These are phyloP conservation scores for Mellilla xanthometata DNA, from an alignment of 2,888 invertebrate genomes.

Conservation along the genomic window DNA sequence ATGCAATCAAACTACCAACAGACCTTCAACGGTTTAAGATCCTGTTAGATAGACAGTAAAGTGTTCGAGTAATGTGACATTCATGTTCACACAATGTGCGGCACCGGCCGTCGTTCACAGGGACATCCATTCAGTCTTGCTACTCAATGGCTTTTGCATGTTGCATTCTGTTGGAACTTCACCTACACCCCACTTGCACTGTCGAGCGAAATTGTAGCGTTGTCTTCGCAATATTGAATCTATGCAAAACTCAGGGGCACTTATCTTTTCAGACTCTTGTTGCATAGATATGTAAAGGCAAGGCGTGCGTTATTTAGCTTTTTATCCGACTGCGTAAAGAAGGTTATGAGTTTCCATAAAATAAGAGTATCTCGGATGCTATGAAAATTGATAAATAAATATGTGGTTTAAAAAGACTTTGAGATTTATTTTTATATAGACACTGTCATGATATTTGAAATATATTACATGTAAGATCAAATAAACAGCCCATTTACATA, in stretches of 20 bases:
- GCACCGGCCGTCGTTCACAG: conserved; percentile 39
- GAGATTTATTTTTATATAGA: no score
- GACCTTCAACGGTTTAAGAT: background rate
- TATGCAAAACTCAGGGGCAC: conserved; percentile 7
- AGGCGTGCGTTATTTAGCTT: no score
- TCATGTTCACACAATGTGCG: conserved; percentile 45
- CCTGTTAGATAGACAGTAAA: conserved; percentile 16
- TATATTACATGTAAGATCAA: no score
- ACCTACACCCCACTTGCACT: conserved; percentile 39
- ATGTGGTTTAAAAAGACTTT: no score
- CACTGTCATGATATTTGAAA: no score
- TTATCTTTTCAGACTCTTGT: conserved; percentile 10
- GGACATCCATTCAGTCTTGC: conserved; percentile 52
- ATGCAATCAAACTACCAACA: background rate
- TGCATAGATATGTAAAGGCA: no score
- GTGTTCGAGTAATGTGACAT: conserved; percentile 42
- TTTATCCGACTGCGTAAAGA: no score
- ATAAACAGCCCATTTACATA: no score
- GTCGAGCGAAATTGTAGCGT: conserved; percentile 31
- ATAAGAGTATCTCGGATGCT: no score
- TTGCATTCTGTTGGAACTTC: conserved; percentile 52
- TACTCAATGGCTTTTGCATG: conserved; percentile 69
- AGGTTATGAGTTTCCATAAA: no score
- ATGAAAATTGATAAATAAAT: no score
- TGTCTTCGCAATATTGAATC: conserved; percentile 16